Evolutionary conservation across 1,140 invertebrate species (phyloP), one percentile per base, ranked within the genome.

Genomic region (Listronotus bonariensis): DNA sequence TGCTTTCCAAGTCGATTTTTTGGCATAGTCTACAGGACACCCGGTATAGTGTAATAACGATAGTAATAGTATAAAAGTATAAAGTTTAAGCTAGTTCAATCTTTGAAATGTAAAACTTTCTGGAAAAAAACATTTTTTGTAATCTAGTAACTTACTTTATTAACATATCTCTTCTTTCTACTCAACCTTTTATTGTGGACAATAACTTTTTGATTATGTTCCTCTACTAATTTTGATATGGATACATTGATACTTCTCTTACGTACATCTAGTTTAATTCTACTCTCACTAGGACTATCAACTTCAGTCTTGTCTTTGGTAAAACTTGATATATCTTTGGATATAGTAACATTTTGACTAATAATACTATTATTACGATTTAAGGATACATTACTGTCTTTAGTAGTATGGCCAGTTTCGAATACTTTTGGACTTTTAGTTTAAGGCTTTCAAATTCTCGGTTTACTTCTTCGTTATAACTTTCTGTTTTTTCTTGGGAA

Each of bases 161-260:
- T 26, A 26, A 26, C 52, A 15, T 17, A 36, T 6, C 43, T 57
- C 17, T 46, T 41, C 36, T 41, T 65, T 55, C 56, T 59, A 20
- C 20, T 63, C 14, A 55, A 17, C 38, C 26, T 49, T 48, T 63
- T 65, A 17, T 48, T 64, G 55, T 49, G 18, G 26, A 12, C 40
- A 1, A 76, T 60, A 0, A 72, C 41, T 14, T 70, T 65, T 15
- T 64, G 70, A 54, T 78, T 77, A 61, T 78, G 72, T 40, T 72
- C 64, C 9, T 74, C 55, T 10, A 77, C 72, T 32, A 74, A 43
- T 31, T 46, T 17, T 1, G 61, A 31, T 36, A 68, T 38, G 6
- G 42, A 40, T 12, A 14, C 14, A 41, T 55, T 55, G 1, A 7
- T 8, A 1, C 17, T 45, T 15, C 14, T 45, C 14, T 15, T 17